Percentiles rank a stretch among this genome's conserved stretches.
phyloP scores from a whole-genome alignment of 2,888 invertebrate species.

The Idaea dimidiata region DNA sequence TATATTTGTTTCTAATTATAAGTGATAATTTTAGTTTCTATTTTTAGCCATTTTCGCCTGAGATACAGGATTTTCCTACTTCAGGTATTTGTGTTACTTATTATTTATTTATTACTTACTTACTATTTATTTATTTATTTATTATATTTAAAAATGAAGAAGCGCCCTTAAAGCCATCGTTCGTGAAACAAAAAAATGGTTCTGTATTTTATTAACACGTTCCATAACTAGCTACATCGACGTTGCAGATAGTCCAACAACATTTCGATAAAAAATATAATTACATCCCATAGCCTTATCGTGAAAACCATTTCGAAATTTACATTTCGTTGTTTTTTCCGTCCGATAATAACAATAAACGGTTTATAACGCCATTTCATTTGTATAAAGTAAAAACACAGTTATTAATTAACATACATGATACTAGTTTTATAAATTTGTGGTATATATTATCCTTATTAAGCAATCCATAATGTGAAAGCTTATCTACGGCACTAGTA shows the following conservation, averaged over 20 bases:
- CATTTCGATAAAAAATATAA: not conserved
- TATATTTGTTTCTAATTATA: too few relatives aligned
- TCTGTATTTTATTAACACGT: not conserved
- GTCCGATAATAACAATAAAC: not conserved
- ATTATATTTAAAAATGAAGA: too few relatives aligned
- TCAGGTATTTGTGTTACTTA: too few relatives aligned
- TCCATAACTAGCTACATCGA: not conserved
- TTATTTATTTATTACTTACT: too few relatives aligned
- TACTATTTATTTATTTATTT: too few relatives aligned
- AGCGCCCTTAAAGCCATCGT: too few relatives aligned
- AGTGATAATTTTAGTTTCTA: too few relatives aligned
- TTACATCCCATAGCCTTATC: not conserved
- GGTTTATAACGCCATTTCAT: not conserved
- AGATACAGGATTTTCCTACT: too few relatives aligned
- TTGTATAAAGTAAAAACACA: not conserved
- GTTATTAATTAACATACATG: not conserved
- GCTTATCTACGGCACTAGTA: too few relatives aligned
- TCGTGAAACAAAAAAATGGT: too few relatives aligned
- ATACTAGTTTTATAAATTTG: not conserved
- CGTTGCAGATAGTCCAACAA: not conserved
- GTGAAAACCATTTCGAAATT: not conserved
- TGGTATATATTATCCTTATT: not conserved
- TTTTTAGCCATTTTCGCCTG: too few relatives aligned
- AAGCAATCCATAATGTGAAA: not conserved
- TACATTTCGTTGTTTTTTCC: not conserved